Conservation (phyloP, 2,888 invertebrate species). For the Diarsia brunnea region DNA sequence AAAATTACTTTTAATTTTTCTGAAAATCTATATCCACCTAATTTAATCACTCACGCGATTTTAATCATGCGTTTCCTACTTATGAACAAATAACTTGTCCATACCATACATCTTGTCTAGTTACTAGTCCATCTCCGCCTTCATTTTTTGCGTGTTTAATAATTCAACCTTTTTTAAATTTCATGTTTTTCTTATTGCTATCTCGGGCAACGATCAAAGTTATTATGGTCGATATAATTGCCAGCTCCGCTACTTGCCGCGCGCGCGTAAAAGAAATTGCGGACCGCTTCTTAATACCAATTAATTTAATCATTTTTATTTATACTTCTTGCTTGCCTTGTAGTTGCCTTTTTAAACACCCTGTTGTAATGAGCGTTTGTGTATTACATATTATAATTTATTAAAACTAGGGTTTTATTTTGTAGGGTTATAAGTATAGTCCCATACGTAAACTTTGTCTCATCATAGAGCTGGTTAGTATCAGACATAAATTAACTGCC, state of each 20-base stretch:
- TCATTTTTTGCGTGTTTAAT: slow-evolving; percentile 42
- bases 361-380: slow-evolving; percentile 26
- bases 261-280: slow-evolving; percentile 68
- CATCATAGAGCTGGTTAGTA: neutral
- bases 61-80: neutral
- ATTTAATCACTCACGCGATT: neutral
- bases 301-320: slow-evolving; percentile 69
- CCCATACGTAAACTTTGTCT: neutral
- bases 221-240: slow-evolving; percentile 70
- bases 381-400: neutral
- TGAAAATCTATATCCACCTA: no score
- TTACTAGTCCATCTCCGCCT: slow-evolving; percentile 35
- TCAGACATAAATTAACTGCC: neutral
- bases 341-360: slow-evolving; percentile 46
- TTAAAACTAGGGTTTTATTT: slow-evolving; percentile 8
- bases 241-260: slow-evolving; percentile 59
- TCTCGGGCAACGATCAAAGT: slow-evolving; percentile 68
- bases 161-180: slow-evolving; percentile 61
- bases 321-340: slow-evolving; percentile 55
- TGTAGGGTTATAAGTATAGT: neutral
- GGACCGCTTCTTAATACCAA: slow-evolving; percentile 65
- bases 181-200: slow-evolving; percentile 65
- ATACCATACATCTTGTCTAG: slow-evolving; percentile 13
- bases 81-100: slow-evolving; percentile 8
- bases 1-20: neutral